These are phyloP conservation scores for Kuschelorhynchus macadamiae DNA, from an alignment of 2,888 invertebrate species.

Conservation along the genomic window DNA sequence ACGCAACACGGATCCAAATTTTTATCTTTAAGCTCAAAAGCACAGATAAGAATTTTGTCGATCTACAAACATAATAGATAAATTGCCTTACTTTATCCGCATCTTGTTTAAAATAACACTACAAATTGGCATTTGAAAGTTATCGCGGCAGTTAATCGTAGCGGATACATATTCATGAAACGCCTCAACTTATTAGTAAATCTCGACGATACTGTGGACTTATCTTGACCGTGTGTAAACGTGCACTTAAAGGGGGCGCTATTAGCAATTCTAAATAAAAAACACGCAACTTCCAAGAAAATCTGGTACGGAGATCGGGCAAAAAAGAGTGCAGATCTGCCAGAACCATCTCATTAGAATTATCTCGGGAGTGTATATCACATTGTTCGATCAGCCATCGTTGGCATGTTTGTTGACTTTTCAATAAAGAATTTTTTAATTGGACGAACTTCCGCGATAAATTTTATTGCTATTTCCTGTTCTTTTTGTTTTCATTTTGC, in stretches of 20 bases:
- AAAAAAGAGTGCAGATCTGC: constrained; percentile 14
- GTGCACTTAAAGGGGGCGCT: constrained; percentile 30
- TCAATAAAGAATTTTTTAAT: too few relatives aligned
- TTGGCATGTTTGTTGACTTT: background rate
- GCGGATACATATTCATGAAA: constrained; percentile 55
- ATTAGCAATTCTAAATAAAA: constrained; percentile 28
- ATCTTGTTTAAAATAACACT: too few relatives aligned
- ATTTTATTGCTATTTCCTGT: too few relatives aligned
- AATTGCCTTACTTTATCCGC: too few relatives aligned
- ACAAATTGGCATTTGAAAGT: constrained; percentile 41
- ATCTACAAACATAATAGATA: too few relatives aligned
- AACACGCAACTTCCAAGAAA: constrained; percentile 27
- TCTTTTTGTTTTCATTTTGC: background rate
- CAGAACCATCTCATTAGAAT: constrained; percentile 20
- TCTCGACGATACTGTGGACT: constrained; percentile 51
- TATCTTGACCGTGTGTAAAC: constrained; percentile 49
- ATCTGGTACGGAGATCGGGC: constrained; percentile 22
- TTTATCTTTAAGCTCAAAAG: too few relatives aligned
- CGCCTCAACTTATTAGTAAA: constrained; percentile 56
- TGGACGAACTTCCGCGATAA: too few relatives aligned
- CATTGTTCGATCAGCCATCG: background rate
- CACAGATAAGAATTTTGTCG: too few relatives aligned
- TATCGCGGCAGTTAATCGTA: constrained; percentile 33
- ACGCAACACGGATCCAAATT: too few relatives aligned
- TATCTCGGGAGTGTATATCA: constrained; percentile 4